Evolutionary conservation across 2,113 vertebrate genomes (phyloP).

Genomic region (Hassar affinis): DNA sequence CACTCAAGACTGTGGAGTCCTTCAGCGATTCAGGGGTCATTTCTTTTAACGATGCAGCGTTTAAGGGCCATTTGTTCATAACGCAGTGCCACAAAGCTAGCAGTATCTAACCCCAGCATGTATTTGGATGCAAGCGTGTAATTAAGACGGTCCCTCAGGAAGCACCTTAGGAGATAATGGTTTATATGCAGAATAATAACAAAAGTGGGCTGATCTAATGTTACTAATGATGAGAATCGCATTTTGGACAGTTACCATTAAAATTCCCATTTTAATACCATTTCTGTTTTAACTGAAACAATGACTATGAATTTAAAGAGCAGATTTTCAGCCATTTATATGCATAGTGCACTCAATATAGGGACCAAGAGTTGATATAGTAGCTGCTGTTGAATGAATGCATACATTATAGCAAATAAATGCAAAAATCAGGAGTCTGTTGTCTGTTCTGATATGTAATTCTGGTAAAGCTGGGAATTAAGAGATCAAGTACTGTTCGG

Average conservation of each 20-base stretch:
- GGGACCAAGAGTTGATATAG: neutral
- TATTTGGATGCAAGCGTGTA: neutral
- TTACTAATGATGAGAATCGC: neutral
- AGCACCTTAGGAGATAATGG: neutral
- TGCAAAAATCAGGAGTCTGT: neutral
- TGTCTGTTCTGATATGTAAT: neutral
- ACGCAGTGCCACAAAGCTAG: slow-evolving; percentile 9
- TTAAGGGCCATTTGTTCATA: slow-evolving; percentile 14
- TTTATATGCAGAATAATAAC: neutral
- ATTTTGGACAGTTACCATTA: neutral
- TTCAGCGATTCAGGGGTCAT: neutral
- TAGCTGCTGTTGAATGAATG: neutral
- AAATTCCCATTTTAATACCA: neutral
- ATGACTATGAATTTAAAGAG: neutral
- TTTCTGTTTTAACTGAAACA: neutral
- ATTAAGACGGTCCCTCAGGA: slow-evolving; percentile 1
- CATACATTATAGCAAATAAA: neutral
- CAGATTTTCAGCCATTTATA: neutral
- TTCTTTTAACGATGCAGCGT: neutral
- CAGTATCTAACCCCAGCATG: slow-evolving; percentile 5
- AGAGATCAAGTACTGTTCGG: no score
- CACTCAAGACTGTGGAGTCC: neutral
- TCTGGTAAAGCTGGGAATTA: neutral
- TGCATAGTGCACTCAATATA: neutral
- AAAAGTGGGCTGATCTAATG: neutral